These are phyloP conservation scores for Riptortus pedestris DNA, from an alignment of 1,140 invertebrate species.

Conservation along the genomic window DNA sequence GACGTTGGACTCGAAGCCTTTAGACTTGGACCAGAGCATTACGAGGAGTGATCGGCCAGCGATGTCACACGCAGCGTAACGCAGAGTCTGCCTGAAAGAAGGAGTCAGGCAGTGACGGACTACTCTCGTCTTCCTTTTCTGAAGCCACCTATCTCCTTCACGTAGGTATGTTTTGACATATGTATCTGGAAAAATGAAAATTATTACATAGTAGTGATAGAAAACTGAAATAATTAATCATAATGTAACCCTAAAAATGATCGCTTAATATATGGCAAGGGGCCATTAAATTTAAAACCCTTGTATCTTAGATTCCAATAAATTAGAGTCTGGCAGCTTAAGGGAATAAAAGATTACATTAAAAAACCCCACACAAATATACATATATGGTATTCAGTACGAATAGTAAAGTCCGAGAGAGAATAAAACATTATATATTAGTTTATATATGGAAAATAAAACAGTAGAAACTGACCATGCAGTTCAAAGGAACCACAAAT, in stretches of 20 bases:
- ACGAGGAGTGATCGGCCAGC: slow-evolving; percentile 74
- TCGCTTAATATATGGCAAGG: not conserved
- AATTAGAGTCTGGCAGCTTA: no score
- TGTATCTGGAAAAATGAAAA: slow-evolving; percentile 52
- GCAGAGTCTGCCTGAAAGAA: slow-evolving; percentile 75
- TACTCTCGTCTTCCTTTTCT: slow-evolving; percentile 81
- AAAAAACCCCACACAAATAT: no score
- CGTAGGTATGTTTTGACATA: slow-evolving; percentile 90
- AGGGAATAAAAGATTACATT: no score
- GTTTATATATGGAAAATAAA: no score
- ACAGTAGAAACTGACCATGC: no score
- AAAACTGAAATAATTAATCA: not conserved
- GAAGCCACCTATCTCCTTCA: slow-evolving; percentile 73
- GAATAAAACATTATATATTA: no score
- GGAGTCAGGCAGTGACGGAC: slow-evolving; percentile 68
- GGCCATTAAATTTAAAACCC: no score
- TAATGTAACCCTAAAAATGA: not conserved
- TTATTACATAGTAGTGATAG: not conserved
- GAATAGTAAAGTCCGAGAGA: no score
- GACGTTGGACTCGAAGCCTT: slow-evolving; percentile 76
- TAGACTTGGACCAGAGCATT: slow-evolving; percentile 79
- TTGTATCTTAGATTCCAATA: no score
- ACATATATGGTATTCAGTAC: no score
- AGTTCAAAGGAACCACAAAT: no score
- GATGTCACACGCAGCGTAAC: slow-evolving; percentile 73